phyloP scores from a whole-genome alignment of 2,113 vertebrate species.

The Cisticola juncidis region DNA sequence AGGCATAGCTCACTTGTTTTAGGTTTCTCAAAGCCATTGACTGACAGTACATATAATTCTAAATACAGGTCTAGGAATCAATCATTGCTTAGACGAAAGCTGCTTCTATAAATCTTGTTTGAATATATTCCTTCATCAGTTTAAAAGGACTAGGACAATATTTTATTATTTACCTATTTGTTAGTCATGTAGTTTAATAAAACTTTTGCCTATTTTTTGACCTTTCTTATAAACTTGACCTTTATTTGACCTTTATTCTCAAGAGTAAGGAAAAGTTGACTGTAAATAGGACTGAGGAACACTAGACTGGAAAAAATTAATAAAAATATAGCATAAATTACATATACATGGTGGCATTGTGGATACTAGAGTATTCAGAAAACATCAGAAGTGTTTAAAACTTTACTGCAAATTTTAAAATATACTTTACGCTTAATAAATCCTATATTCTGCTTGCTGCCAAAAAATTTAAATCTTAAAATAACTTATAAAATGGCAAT shows the following conservation, averaged over 20 bases:
- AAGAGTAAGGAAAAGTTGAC: not conserved
- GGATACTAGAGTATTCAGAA: not conserved
- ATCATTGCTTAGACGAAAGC: not conserved
- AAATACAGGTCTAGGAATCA: constrained; percentile 17
- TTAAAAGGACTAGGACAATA: not conserved
- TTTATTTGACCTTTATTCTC: not conserved
- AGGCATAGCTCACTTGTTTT: not conserved
- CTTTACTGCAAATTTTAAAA: not conserved
- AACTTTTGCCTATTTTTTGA: not conserved
- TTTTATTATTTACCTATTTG: not conserved
- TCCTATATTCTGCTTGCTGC: not conserved
- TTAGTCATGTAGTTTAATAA: not conserved
- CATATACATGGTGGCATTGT: not conserved
- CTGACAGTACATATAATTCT: not conserved
- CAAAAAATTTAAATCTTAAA: not conserved
- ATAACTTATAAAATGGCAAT: not conserved
- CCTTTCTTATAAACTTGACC: not conserved
- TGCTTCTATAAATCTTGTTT: constrained; percentile 6
- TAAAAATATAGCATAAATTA: not conserved
- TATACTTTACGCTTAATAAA: not conserved
- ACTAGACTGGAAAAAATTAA: not conserved
- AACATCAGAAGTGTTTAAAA: not conserved
- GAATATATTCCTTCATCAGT: not conserved
- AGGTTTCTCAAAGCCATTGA: constrained; percentile 13
- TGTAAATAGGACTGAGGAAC: not conserved